These are phyloP conservation scores for Panulirus ornatus DNA, from an alignment of 1,140 invertebrate genomes.

Conservation along the genomic window DNA sequence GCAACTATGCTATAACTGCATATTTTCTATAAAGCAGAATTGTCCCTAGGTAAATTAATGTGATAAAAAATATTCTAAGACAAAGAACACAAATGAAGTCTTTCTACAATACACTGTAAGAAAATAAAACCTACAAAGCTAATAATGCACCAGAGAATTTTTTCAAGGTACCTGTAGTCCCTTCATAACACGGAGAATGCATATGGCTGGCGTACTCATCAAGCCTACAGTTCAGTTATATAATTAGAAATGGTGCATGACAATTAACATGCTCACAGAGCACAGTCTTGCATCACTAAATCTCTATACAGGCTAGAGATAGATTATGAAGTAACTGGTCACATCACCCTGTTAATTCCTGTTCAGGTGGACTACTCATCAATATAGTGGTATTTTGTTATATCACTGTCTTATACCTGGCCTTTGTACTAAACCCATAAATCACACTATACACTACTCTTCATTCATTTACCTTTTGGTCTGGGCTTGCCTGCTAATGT, in stretches of 20 bases:
- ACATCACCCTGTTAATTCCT: conserved; percentile 26
- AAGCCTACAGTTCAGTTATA: background rate
- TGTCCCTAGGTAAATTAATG: conserved; percentile 52
- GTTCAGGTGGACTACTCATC: background rate
- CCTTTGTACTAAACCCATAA: background rate
- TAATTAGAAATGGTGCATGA: background rate
- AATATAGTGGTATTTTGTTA: background rate
- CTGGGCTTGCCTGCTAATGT: background rate
- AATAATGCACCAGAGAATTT: conserved; percentile 43
- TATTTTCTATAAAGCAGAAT: conserved; percentile 31
- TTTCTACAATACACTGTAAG: conserved; percentile 31
- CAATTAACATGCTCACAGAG: conserved; percentile 7
- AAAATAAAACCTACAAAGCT: conserved; percentile 54
- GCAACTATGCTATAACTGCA: conserved; percentile 40
- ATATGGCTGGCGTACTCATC: conserved; percentile 16
- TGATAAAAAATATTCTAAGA: conserved; percentile 61
- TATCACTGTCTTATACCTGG: background rate
- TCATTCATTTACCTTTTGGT: background rate
- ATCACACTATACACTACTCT: background rate
- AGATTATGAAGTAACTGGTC: conserved; percentile 10
- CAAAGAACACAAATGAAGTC: conserved; percentile 41
- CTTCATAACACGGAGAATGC: conserved; percentile 34
- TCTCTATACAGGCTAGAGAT: background rate
- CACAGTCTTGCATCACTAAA: conserved; percentile 3
- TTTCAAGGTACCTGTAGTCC: conserved; percentile 20